Percentiles rank a stretch among this genome's conserved stretches.
Conservation (phyloP, 2,888 invertebrate species). For the Cosmia pyralina region DNA sequence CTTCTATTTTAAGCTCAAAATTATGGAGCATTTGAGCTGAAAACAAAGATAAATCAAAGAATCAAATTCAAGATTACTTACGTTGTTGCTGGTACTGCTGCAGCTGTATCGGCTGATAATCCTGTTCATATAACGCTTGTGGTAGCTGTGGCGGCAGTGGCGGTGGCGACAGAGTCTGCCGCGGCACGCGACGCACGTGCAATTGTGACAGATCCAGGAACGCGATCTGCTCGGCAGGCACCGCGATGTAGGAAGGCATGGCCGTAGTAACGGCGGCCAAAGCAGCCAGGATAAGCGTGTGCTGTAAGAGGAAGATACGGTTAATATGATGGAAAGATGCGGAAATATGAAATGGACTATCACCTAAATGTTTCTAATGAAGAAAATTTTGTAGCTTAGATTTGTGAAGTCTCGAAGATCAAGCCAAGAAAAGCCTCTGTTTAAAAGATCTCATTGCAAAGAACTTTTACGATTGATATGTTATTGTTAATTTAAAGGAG, state of each 20-base stretch:
- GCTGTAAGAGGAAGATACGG: conserved; percentile 70
- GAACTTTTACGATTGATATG: conserved; percentile 7
- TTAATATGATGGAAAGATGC: conserved; percentile 22
- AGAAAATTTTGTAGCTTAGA: too few relatives aligned
- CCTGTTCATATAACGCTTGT: conserved; percentile 76
- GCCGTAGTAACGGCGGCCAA: conserved; percentile 79
- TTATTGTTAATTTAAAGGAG: neutral
- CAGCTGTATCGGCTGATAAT: conserved; percentile 77
- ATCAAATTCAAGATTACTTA: conserved; percentile 69
- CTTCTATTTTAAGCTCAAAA: neutral
- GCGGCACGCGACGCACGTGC: conserved; percentile 79
- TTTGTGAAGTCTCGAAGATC: neutral
- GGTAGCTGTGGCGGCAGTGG: conserved; percentile 70
- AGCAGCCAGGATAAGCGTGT: conserved; percentile 76
- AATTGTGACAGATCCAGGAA: conserved; percentile 88
- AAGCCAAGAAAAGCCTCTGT: too few relatives aligned
- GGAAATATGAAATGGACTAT: neutral
- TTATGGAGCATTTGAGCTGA: neutral
- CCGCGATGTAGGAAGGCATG: conserved; percentile 91
- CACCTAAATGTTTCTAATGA: too few relatives aligned
- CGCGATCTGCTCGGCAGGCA: conserved; percentile 91
- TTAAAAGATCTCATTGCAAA: too few relatives aligned
- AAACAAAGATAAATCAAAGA: neutral
- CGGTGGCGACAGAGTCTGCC: conserved; percentile 81
- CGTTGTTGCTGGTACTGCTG: conserved; percentile 80